These are phyloP conservation scores for Hoplostethus atlanticus DNA, from an alignment of 2,797 vertebrate species.

Conservation along the genomic window DNA sequence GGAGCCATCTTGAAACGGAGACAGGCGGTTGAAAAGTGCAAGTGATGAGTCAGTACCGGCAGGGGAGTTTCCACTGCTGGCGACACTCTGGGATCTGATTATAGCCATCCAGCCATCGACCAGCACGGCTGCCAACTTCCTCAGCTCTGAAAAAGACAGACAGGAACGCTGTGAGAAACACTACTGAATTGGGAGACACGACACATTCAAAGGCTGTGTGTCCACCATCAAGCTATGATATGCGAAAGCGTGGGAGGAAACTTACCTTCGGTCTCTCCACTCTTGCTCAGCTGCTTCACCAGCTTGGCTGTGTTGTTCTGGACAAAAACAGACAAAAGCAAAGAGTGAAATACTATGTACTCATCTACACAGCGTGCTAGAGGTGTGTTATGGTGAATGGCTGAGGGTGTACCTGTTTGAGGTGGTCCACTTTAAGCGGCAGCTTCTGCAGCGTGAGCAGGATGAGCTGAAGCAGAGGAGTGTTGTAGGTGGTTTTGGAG, in stretches of 20 bases:
- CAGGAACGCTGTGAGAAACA: background rate
- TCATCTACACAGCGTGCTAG: fast-evolving
- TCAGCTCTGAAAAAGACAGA: constrained; percentile 83
- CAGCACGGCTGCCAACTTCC: constrained; percentile 90
- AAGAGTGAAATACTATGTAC: background rate
- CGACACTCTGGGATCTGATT: constrained; percentile 93
- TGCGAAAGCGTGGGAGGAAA: background rate
- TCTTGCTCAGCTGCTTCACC: constrained; percentile 96
- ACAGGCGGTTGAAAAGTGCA: background rate
- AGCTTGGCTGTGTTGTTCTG: constrained; percentile 98
- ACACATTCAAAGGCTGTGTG: background rate
- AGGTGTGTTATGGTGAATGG: background rate
- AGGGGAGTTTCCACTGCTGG: constrained; percentile 77
- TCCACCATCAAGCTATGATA: background rate
- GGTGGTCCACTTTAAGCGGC: constrained; percentile 95
- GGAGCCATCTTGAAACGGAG: background rate
- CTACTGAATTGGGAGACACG: background rate
- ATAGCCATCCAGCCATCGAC: constrained; percentile 98
- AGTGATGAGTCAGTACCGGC: constrained; percentile 53
- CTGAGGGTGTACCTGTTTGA: constrained; percentile 89
- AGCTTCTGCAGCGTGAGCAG: constrained; percentile 94
- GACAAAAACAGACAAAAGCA: background rate
- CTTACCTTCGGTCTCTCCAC: constrained; percentile 93
- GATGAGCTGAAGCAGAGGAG: constrained; percentile 93
- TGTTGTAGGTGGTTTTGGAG: constrained; percentile 92